Percentiles rank a stretch among this genome's conserved stretches.
These are phyloP conservation scores for Drosophila buzzatii DNA, from an alignment of 2,888 invertebrate genomes.

Conservation along the genomic window DNA sequence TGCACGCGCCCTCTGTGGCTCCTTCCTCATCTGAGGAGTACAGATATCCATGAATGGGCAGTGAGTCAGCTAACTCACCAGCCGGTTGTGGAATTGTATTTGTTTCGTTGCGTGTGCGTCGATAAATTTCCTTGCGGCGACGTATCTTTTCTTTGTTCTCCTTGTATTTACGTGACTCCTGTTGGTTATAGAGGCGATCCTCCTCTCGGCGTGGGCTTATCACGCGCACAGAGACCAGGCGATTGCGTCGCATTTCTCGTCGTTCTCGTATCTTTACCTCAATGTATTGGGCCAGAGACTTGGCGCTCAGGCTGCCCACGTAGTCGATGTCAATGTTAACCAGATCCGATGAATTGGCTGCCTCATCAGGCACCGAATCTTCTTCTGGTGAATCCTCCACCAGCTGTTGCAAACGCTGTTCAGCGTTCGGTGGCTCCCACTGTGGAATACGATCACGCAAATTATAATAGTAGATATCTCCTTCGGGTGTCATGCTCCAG, in stretches of 20 bases:
- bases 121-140: slow-evolving; percentile 85
- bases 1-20: slow-evolving; percentile 3
- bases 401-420: slow-evolving; percentile 82
- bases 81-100: neutral
- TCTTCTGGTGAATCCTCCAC: slow-evolving; percentile 43
- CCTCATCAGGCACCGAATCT: slow-evolving; percentile 32
- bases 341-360: slow-evolving; percentile 21
- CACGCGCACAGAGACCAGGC: slow-evolving; percentile 88
- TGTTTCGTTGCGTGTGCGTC: slow-evolving; percentile 59
- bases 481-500: slow-evolving; percentile 92
- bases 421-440: slow-evolving; percentile 89
- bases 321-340: slow-evolving; percentile 47
- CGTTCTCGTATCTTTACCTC: slow-evolving; percentile 86
- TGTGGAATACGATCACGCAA: slow-evolving; percentile 91
- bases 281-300: slow-evolving; percentile 74
- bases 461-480: slow-evolving; percentile 97
- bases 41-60: slow-evolving; percentile 64
- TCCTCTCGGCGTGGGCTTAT: slow-evolving; percentile 93
- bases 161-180: slow-evolving; percentile 91
- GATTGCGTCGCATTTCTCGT: slow-evolving; percentile 86
- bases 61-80: slow-evolving; percentile 22
- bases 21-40: slow-evolving; percentile 57
- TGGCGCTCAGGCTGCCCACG: slow-evolving; percentile 66
- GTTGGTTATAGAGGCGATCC: slow-evolving; percentile 89
- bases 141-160: slow-evolving; percentile 92